Evolutionary conservation across 2,797 vertebrate species (phyloP).

Genomic region (Neosalanx taihuensis): DNA sequence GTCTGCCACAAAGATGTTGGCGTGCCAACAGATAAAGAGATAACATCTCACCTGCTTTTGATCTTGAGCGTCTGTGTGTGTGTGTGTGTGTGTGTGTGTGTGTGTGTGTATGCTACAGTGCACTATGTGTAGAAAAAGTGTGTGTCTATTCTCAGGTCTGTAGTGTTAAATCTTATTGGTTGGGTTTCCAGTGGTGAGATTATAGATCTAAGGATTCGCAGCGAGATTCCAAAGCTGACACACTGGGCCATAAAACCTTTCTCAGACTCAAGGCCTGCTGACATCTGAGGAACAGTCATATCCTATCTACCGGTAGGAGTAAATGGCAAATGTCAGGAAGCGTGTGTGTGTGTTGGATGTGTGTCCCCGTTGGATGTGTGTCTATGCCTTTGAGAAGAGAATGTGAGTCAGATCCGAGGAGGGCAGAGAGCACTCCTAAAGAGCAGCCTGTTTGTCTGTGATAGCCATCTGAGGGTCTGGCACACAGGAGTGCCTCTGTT

Average conservation of each 20-base stretch:
- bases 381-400: background rate
- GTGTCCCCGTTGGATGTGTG: background rate
- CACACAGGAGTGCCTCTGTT: conserved; percentile 30
- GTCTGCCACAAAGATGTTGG: conserved; percentile 9
- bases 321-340: background rate
- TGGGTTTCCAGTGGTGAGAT: conserved; percentile 7
- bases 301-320: background rate
- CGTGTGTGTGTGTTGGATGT: background rate
- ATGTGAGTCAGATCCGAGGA: background rate
- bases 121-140: background rate
- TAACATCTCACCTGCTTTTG: conserved; percentile 13
- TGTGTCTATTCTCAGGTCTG: conserved; percentile 28
- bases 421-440: conserved; percentile 3
- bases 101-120: background rate
- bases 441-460: conserved; percentile 25
- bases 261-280: background rate
- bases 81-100: conserved; percentile 12
- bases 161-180: conserved; percentile 21
- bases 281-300: background rate
- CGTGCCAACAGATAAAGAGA: conserved; percentile 34
- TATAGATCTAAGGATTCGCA: conserved; percentile 19
- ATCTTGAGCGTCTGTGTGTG: conserved; percentile 12
- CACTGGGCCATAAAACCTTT: conserved; percentile 1
- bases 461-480: conserved; percentile 28
- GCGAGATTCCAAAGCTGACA: conserved; percentile 22